Conservation (phyloP, 2,888 invertebrate genomes). For the Ophioninae sp. region DNA sequence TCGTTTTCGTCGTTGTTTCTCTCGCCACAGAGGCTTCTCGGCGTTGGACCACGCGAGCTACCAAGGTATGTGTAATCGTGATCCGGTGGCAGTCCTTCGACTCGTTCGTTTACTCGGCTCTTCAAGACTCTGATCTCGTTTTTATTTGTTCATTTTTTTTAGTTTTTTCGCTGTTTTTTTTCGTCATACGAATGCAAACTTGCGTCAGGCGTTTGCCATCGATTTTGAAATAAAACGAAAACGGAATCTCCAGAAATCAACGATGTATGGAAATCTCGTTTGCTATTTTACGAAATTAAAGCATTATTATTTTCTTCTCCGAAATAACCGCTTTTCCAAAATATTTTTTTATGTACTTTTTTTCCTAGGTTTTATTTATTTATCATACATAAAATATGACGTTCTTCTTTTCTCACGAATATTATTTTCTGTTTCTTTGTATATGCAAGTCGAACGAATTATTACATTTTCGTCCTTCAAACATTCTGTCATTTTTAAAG, state of each 20-base stretch:
- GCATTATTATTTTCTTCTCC: background rate
- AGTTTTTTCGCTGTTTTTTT: background rate
- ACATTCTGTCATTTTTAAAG: background rate
- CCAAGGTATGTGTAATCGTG: slow-evolving; percentile 46
- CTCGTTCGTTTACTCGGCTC: slow-evolving; percentile 56
- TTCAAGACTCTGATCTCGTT: slow-evolving; percentile 31
- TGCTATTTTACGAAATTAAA: background rate
- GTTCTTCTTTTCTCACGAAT: too few relatives aligned
- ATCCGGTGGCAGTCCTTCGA: slow-evolving; percentile 58
- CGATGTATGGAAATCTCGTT: background rate
- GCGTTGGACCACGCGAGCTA: slow-evolving; percentile 33
- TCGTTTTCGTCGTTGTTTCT: slow-evolving; percentile 47
- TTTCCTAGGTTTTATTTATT: background rate
- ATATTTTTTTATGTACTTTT: background rate
- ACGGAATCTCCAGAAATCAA: background rate
- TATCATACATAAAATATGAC: too few relatives aligned
- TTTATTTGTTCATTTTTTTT: background rate
- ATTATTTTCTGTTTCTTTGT: background rate
- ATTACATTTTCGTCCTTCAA: background rate
- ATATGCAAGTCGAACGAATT: background rate
- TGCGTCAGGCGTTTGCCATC: background rate
- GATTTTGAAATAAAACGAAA: background rate
- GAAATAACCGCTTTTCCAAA: background rate
- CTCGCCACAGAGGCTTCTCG: slow-evolving; percentile 26
- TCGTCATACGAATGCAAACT: slow-evolving; percentile 21